Conservation (phyloP, 2,113 vertebrate genomes). For the Phylloscopus whistleri region DNA sequence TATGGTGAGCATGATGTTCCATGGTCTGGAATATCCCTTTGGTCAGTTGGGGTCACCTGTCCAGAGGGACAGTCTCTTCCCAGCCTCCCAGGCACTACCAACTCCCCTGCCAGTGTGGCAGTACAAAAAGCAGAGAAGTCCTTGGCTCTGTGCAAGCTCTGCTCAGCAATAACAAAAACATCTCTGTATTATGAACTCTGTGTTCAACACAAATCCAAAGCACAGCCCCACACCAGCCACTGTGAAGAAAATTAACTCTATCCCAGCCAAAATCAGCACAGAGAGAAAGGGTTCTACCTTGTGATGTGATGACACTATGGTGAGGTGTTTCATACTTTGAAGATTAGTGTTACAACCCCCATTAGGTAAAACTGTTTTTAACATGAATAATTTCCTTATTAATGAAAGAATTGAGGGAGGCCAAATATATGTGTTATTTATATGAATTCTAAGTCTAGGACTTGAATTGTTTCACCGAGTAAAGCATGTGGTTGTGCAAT, state of each 20-base stretch:
- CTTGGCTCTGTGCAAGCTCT: not conserved
- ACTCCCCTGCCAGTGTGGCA: fast-evolving
- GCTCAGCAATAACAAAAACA: not conserved
- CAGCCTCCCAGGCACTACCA: fast-evolving
- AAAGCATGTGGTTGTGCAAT: not conserved
- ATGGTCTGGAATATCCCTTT: not conserved
- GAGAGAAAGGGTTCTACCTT: not conserved
- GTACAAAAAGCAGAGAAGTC: not conserved
- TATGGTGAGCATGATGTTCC: not conserved
- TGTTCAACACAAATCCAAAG: not conserved
- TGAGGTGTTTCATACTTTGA: not conserved
- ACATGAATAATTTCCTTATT: not conserved
- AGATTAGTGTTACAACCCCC: not conserved
- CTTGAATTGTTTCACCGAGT: fast-evolving
- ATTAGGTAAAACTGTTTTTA: not conserved
- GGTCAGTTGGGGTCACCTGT: not conserved
- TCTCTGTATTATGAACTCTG: not conserved
- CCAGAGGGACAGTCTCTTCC: not conserved
- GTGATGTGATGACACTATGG: not conserved
- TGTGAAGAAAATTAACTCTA: not conserved
- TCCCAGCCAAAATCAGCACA: not conserved
- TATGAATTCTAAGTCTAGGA: not conserved
- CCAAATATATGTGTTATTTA: not conserved
- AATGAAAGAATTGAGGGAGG: not conserved
- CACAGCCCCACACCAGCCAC: too few species aligned